Evolutionary conservation across 2,797 vertebrate genomes (phyloP), one percentile per base, ranked within the genome.

Genomic region (Apogon talboti): DNA sequence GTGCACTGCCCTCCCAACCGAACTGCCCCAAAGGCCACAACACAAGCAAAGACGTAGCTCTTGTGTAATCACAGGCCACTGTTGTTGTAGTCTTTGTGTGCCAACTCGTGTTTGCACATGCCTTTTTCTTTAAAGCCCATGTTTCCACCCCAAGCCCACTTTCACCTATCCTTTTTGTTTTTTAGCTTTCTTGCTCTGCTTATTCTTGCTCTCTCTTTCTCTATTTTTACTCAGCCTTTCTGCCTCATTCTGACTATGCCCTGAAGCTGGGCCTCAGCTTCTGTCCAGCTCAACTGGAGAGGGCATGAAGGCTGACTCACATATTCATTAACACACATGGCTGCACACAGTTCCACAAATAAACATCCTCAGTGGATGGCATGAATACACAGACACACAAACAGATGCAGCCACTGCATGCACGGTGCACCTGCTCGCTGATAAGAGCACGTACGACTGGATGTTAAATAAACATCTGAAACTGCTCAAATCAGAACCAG

Each of bases 261-360:
- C 89, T 80, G 2, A 76, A 90, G 89, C 89, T 64, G 75, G 48
- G 72, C 78, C 82, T 52, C 67, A 66, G 85, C 73, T 75, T 82
- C 66, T 73, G 74, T 74, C 76, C 76, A 66, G 84, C 87, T 89
- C 74, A 77, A 83, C 78, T 48, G 60, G 79, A 85, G 74, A 66
- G 64, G n/a, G 64, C 79, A 89, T 90, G 87, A 91, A 87, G 84
- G 87, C 87, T 91, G 91, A 94, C 79, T 93, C 90, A 93, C 79
- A 85, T 73, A 57, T 81, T 83, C 77, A 84, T 90, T 87, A 88
- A 75, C 69, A 85, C 79, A 80, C 87, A 85, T 87, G 90, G 89
- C 85, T 89, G 86, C 84, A 90, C 90, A 66, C 71, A 59, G 50
- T 46, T 83, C 71, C 74, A 84, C 82, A 85, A 79, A 89, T 78